Conservation (phyloP, 2,888 invertebrate genomes). For the Polydesmus complanatus region DNA sequence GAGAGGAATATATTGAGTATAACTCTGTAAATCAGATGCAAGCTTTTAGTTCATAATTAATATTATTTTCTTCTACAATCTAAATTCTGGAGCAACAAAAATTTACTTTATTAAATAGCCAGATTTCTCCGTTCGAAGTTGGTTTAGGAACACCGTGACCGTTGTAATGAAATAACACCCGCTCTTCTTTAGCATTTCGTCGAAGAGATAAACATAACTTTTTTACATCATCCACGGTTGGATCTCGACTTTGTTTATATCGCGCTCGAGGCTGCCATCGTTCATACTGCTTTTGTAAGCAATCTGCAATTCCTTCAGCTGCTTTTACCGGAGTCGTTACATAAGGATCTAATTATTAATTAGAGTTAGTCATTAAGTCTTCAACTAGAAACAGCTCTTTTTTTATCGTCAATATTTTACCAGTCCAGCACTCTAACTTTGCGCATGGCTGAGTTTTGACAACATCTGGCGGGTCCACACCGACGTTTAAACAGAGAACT, state of each 20-base stretch:
- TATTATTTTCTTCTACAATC: background rate
- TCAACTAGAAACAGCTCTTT: background rate
- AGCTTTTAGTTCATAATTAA: background rate
- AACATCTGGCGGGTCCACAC: constrained; percentile 98
- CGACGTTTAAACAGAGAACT: constrained; percentile 92
- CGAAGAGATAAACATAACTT: constrained; percentile 87
- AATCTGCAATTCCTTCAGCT: constrained; percentile 76
- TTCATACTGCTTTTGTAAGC: constrained; percentile 91
- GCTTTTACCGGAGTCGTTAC: constrained; percentile 81
- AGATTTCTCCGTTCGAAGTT: constrained; percentile 94
- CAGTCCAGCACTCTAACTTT: constrained; percentile 91
- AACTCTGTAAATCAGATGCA: constrained; percentile 45
- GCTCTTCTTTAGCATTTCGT: constrained; percentile 93
- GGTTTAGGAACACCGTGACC: constrained; percentile 98
- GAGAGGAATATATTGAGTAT: constrained; percentile 97
- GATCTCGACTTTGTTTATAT: constrained; percentile 93
- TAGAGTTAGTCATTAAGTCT: background rate
- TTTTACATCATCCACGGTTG: constrained; percentile 94
- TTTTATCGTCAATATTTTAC: constrained; percentile 40
- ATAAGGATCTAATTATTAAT: constrained; percentile 44
- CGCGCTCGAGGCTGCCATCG: constrained; percentile 96
- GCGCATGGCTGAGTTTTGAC: constrained; percentile 96
- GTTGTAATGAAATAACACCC: constrained; percentile 97
- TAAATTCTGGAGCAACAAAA: background rate
- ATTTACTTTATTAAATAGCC: constrained; percentile 91